These are phyloP conservation scores for Tholera decimalis DNA, from an alignment of 2,888 invertebrate species.

Conservation along the genomic window DNA sequence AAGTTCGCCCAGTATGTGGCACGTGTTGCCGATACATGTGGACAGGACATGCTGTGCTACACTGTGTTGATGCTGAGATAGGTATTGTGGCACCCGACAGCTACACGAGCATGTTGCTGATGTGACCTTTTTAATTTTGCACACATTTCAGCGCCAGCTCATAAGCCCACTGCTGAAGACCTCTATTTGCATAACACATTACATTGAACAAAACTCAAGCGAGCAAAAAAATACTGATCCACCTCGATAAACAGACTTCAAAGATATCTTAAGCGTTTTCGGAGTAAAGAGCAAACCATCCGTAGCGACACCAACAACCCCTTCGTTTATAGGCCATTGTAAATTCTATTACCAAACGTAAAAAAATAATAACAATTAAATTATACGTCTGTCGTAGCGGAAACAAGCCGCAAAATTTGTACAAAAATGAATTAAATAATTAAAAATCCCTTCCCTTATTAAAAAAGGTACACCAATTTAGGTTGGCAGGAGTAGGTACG, in stretches of 20 bases:
- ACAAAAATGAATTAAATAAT: conserved; percentile 67
- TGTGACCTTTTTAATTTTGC: conserved; percentile 15
- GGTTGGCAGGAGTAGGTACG: conserved; percentile 41
- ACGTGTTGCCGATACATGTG: conserved; percentile 23
- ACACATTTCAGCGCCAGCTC: neutral
- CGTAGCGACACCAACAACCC: conserved; percentile 6
- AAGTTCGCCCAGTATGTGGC: neutral
- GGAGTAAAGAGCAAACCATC: conserved; percentile 26
- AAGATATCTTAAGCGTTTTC: conserved; percentile 22
- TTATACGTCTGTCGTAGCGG: conserved; percentile 53
- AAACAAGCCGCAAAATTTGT: conserved; percentile 56
- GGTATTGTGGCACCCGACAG: conserved; percentile 16
- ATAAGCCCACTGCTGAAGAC: neutral
- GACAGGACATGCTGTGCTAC: conserved; percentile 20
- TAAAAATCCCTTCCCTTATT: conserved; percentile 66
- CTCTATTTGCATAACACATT: neutral
- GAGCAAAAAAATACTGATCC: neutral
- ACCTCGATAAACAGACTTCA: conserved; percentile 8
- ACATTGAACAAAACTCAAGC: neutral
- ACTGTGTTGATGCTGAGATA: conserved; percentile 14
- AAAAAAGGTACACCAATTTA: conserved; percentile 72
- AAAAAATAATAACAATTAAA: conserved; percentile 54
- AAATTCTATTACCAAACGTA: conserved; percentile 49
- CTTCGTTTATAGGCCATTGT: conserved; percentile 41
- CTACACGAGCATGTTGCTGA: conserved; percentile 1